These are phyloP conservation scores for Azemiops feae DNA, from an alignment of 2,113 vertebrate species.

Conservation along the genomic window DNA sequence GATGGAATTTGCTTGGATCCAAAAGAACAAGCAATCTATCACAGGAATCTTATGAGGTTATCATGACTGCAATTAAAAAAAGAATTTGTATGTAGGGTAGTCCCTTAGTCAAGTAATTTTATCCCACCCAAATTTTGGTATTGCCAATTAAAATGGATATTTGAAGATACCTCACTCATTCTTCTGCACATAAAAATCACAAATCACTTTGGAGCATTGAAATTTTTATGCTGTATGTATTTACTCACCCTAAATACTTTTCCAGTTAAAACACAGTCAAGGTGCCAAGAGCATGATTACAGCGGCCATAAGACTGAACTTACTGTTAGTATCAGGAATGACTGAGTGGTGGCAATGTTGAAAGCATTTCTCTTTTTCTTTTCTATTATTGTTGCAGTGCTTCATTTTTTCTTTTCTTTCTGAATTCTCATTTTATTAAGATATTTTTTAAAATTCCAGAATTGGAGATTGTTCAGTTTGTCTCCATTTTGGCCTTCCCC, in stretches of 20 bases:
- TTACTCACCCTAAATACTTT: background rate
- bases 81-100: background rate
- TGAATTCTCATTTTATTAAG: background rate
- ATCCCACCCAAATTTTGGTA: background rate
- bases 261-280: background rate
- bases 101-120: background rate
- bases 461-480: background rate
- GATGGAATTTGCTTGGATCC: background rate
- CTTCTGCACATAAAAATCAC: background rate
- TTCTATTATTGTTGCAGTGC: background rate
- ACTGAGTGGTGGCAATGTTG: background rate
- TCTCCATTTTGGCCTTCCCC: background rate
- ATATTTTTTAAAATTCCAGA: background rate
- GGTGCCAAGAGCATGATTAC: background rate
- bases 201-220: background rate
- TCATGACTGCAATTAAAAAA: background rate
- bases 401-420: background rate
- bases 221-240: background rate
- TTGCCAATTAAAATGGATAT: background rate
- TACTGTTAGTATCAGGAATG: background rate
- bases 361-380: background rate
- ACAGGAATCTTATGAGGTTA: background rate
- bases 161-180: background rate
- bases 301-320: background rate
- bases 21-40: background rate